These are phyloP conservation scores for Haplotaxodon microlepis DNA, from an alignment of 2,113 vertebrate genomes.

Conservation along the genomic window DNA sequence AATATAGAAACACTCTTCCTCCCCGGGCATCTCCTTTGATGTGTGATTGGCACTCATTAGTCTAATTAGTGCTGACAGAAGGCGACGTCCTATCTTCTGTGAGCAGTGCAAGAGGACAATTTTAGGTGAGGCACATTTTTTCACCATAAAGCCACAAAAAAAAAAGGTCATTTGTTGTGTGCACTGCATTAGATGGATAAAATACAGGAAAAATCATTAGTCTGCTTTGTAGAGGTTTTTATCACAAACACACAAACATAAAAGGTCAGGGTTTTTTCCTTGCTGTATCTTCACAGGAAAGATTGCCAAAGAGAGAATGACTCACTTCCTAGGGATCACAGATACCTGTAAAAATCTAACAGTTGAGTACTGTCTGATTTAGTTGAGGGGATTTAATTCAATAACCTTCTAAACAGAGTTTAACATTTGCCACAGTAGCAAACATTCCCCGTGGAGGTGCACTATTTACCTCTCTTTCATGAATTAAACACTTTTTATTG, in stretches of 20 bases:
- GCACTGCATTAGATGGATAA: background rate
- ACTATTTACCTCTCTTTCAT: background rate
- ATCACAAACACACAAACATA: background rate
- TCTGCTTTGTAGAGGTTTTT: background rate
- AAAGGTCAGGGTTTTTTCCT: background rate
- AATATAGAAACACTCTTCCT: background rate
- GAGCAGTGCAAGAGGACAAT: background rate
- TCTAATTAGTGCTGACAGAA: slow-evolving; percentile 12
- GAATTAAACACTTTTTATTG: background rate
- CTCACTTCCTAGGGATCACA: background rate
- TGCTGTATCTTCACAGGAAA: background rate
- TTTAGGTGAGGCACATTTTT: background rate
- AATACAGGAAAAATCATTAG: background rate
- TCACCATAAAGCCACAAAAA: background rate
- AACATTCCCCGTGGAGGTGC: background rate
- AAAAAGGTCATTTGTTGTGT: background rate
- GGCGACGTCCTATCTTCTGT: background rate
- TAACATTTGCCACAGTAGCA: background rate
- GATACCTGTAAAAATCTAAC: background rate
- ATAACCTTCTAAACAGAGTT: background rate
- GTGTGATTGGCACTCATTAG: background rate
- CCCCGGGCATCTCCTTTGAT: background rate
- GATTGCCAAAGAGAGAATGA: background rate
- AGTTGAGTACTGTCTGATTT: background rate
- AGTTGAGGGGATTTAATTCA: background rate